Evolutionary conservation across 2,888 invertebrate genomes (phyloP), one percentile per base, ranked within the genome.

Genomic region (Aphidoletes aphidimyza): DNA sequence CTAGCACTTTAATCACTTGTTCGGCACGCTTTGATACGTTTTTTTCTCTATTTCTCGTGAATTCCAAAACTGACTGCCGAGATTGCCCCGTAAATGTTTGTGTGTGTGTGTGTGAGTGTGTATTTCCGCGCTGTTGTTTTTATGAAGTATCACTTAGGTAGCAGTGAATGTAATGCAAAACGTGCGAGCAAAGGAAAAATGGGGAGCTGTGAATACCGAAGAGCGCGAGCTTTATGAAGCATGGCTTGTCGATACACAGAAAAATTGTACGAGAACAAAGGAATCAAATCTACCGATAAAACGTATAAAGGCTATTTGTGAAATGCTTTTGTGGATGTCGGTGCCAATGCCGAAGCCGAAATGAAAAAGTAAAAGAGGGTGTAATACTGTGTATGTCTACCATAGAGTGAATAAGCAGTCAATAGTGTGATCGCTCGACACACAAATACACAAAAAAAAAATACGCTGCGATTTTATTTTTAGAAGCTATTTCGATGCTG

Each of bases 261-360:
- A 69, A 69, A 30, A 30, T 69, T 14, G 34, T 69, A 26, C n/a
- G n/a, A 69, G 11, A 26, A 69, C 69, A 69, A 69, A 69, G 69
- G 2, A 69, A 69, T 14, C 34, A 69, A 69, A 69, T 69, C 34
- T 69, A 69, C 30, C 26, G 69, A 69, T 69, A 34, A 69, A 69
- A 69, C 30, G 8, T 9, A 6, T 14, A 42, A 5, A 11, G 14
- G 17, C 34, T 30, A 69, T 69, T 69, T 69, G 69, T 54, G 26
- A 11, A 34, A 30, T 54, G 26, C 22, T 54, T 8, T 0, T 54
- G 30, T 69, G 69, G n/a, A 30, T 26, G 9, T 6, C n/a, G n/a
- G n/a, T n/a, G n/a, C n/a, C n/a, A n/a, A n/a, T n/a, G n/a, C n/a
- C n/a, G n/a, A n/a, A n/a, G n/a, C n/a, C n/a, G n/a, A n/a, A n/a